Conservation (phyloP, 2,888 invertebrate species). For the Cyclophora albipunctata region DNA sequence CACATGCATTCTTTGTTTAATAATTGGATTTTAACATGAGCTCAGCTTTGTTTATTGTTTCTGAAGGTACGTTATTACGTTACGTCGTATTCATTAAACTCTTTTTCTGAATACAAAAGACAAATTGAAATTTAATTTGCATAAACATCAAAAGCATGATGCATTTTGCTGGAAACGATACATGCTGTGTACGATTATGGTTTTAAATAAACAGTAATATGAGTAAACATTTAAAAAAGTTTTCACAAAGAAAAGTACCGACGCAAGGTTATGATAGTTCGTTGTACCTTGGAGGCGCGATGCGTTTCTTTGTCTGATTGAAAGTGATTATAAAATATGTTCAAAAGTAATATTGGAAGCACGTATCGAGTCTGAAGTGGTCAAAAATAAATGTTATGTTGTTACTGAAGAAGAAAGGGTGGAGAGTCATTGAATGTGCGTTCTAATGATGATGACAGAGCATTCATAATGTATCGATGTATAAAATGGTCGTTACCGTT, state of each 20-base stretch:
- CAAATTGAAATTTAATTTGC: conserved; percentile 40
- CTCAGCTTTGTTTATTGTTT: conserved; percentile 19
- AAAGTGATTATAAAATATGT: conserved; percentile 44
- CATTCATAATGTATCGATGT: conserved; percentile 70
- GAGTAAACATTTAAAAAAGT: conserved; percentile 35
- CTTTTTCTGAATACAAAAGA: conserved; percentile 9
- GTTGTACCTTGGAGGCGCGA: conserved; percentile 20
- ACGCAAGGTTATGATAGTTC: neutral
- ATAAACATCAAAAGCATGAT: conserved; percentile 74
- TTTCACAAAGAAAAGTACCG: conserved; percentile 58
- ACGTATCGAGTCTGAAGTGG: conserved; percentile 41
- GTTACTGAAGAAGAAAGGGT: conserved; percentile 60
- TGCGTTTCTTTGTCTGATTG: conserved; percentile 52
- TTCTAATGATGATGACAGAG: conserved; percentile 72
- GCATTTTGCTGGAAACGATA: conserved; percentile 61
- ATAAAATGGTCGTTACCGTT: conserved; percentile 72
- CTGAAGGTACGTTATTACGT: conserved; percentile 21
- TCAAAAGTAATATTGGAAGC: conserved; percentile 56
- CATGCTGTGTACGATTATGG: conserved; percentile 62
- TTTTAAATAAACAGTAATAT: conserved; percentile 42
- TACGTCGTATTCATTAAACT: conserved; percentile 7
- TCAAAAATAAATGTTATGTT: conserved; percentile 42
- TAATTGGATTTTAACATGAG: conserved; percentile 25
- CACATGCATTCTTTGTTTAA: conserved; percentile 57
- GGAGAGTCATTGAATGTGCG: conserved; percentile 58